A percentile compares a stretch with the other conserved stretches of the same genome.
phyloP scores from a whole-genome alignment of 2,797 vertebrate species.

The Apogon talboti region DNA sequence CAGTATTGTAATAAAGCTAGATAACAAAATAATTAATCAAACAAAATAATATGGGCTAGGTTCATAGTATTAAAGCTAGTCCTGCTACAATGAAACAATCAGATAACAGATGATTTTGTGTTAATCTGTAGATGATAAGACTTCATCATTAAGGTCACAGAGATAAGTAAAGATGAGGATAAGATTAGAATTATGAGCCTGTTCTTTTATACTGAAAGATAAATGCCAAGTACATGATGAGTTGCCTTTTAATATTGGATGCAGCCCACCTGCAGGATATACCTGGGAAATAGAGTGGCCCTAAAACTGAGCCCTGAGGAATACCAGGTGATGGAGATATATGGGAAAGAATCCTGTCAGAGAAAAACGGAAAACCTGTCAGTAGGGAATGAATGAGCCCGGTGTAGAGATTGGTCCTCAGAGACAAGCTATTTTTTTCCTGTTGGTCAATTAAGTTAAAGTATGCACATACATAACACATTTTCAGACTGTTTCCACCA shows the following conservation, averaged over 20 bases:
- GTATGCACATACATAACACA: no score
- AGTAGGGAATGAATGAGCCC: no score
- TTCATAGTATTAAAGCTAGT: neutral
- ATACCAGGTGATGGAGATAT: neutral
- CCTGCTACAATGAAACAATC: slow-evolving; percentile 12
- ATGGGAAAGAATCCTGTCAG: no score
- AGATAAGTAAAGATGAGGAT: neutral
- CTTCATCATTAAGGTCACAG: neutral
- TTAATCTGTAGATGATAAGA: neutral
- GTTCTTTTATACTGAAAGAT: neutral
- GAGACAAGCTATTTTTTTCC: no score
- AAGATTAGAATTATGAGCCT: neutral
- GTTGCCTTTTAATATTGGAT: neutral
- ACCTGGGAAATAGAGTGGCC: no score
- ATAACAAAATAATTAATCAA: slow-evolving; percentile 11
- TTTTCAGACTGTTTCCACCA: no score
- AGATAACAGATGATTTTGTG: neutral
- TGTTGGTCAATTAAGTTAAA: no score
- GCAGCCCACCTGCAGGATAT: no score
- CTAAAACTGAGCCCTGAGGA: no score
- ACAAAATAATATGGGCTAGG: neutral
- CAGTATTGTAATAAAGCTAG: neutral
- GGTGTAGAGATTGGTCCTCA: no score
- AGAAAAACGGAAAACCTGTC: no score
- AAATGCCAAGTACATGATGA: neutral